Base-by-base conservation (phyloP, 2,113 vertebrate genomes). In the Paedocypris sp. region DNA sequence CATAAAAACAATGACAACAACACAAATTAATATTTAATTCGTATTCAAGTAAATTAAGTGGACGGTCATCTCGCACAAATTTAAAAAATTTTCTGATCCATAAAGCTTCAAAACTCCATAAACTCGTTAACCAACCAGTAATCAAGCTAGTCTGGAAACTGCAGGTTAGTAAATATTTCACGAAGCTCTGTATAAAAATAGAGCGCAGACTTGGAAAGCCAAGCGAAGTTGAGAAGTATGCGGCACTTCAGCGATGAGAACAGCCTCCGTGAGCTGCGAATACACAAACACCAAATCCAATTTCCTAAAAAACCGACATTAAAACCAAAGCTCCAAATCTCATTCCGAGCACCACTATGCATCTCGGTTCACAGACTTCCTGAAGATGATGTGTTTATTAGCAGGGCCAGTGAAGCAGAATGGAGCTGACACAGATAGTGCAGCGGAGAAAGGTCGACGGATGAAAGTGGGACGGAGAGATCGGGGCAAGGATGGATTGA, bases 161-260 rank as follows among this genome's bases (percentile, higher is more conserved):
- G 47, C 1, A 12, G 2, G 59, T 62, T 35, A 70, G 71, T 75
- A 57, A 80, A 77, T 74, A 78, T 75, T 76, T 66, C 75, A 69
- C n/a, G 60, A 73, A 69, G 7, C 20, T 68, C 71, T 63, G 65
- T 65, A 60, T 72, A 68, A 73, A 78, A 74, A 75, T 67, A 76
- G 33, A 66, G 18, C 1, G 50, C 4, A 11, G 23, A 51, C 16
- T 32, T 22, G 20, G 13, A 69, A 11, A 8, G 23, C 16, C 22
- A 41, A 2, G 13, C 29, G 48, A 42, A 53, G 49, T n/a, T n/a
- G n/a, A n/a, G n/a, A n/a, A n/a, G n/a, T n/a, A n/a, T n/a, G n/a
- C n/a, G n/a, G n/a, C n/a, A n/a, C n/a, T n/a, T n/a, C n/a, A n/a
- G n/a, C n/a, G n/a, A n/a, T n/a, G n/a, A n/a, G n/a, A n/a, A n/a